These are phyloP conservation scores for Sander vitreus DNA, from an alignment of 2,113 vertebrate species.

Conservation along the genomic window DNA sequence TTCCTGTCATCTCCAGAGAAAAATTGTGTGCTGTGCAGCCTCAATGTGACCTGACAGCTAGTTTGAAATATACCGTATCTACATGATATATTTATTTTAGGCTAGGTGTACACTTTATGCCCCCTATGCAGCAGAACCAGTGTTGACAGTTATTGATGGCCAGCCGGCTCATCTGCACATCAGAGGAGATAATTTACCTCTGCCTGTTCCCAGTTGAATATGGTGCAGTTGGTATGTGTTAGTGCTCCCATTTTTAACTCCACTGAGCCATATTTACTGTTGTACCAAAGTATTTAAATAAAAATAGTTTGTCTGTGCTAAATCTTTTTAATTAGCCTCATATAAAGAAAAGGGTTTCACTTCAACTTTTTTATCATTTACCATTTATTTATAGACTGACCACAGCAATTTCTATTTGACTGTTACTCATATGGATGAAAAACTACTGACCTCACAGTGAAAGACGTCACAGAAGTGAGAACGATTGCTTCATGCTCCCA, in stretches of 20 bases:
- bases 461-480: conserved; percentile 49
- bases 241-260: conserved; percentile 2
- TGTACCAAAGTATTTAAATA: neutral
- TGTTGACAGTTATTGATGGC: conserved; percentile 17
- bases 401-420: conserved; percentile 14
- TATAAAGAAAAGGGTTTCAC: neutral
- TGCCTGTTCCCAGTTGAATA: conserved; percentile 2
- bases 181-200: conserved; percentile 1
- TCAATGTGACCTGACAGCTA: conserved; percentile 3
- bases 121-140: conserved; percentile 6
- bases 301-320: neutral
- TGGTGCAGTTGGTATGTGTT: neutral
- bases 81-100: conserved; percentile 43
- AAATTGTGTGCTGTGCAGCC: neutral
- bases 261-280: neutral
- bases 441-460: neutral
- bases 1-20: conserved; percentile 15
- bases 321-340: neutral
- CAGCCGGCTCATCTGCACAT: conserved; percentile 24
- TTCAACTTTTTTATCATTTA: neutral
- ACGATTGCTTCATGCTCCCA: conserved; percentile 50
- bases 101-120: neutral
- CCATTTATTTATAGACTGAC: neutral
- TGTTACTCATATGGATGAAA: conserved; percentile 9
- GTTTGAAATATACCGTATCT: conserved; percentile 29